Base-by-base conservation (phyloP, 92 coral and sea anemone species). In the Umimayanthus chanpuru region DNA sequence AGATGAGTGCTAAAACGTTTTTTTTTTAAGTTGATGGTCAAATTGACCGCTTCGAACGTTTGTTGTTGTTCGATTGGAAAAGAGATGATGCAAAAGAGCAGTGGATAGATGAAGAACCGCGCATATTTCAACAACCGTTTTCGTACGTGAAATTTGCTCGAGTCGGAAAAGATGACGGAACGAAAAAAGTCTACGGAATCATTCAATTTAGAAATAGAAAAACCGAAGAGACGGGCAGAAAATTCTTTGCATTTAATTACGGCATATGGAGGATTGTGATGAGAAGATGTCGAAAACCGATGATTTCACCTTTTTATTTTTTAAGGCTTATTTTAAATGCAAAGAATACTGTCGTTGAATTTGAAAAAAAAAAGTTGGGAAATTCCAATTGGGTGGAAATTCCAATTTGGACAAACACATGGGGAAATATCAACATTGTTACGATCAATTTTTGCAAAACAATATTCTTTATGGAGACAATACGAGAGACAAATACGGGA, bases 211-310 rank as follows among this genome's bases (percentile, higher is more conserved):
- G 72, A 66, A 66, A 66, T 66, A 66, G 72, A 66, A 66, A 66
- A 66, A 66, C 72, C 72, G 72, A 66, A 66, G 72, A 66, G 72
- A 66, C 72, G 72, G 72, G 72, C 72, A 66, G 72, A 66, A 66
- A 66, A 66, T 66, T 66, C 72, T 66, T 66, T 66, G 72, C 72
- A 66, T 66, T 66, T 66, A 66, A 66, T 66, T 66, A 66, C 72
- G 72, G 72, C 72, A 66, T 66, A 66, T 66, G 72, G 72, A 66
- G 72, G 72, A 66, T 66, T 6, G 72, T 66, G 72, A 66, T 66
- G 72, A 66, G 26, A 15, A 66, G 72, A 66, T 66, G 72, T 66
- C 72, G 72, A 66, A 66, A 66, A 66, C 72, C 72, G 72, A 66
- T 66, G 72, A 66, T 66, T 66, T 66, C 72, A 66, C 72, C 72